A percentile compares a stretch with the other conserved stretches of the same genome.
These are phyloP conservation scores for Australoheros scitulus DNA, from an alignment of 2,113 vertebrate genomes.

Conservation along the genomic window DNA sequence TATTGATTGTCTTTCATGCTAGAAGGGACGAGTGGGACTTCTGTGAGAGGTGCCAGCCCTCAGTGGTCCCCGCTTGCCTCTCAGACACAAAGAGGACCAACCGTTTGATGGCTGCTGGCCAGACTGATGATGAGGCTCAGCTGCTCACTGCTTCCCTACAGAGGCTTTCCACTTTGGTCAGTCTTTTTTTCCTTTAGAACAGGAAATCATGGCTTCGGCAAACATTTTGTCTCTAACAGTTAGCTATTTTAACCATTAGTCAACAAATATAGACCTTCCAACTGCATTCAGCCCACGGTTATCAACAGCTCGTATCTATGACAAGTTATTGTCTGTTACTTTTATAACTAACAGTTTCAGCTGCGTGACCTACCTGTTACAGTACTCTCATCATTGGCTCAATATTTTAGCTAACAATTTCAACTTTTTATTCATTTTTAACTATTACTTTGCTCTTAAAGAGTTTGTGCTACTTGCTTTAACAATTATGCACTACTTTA, in stretches of 20 bases:
- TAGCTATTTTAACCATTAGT: no score
- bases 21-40: conserved; percentile 30
- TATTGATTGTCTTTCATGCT: conserved; percentile 59
- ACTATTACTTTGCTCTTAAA: background rate
- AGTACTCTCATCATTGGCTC: background rate
- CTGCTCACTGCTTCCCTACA: conserved; percentile 15
- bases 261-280: no score
- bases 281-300: no score
- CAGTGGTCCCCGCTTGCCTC: conserved; percentile 8
- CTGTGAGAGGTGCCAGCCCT: conserved; percentile 15
- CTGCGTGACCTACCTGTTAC: background rate
- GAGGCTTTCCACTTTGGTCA: background rate
- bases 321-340: background rate
- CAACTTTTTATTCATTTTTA: background rate
- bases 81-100: conserved; percentile 50
- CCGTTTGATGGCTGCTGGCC: conserved; percentile 43
- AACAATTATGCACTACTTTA: background rate
- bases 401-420: background rate
- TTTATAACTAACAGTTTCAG: background rate
- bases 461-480: background rate
- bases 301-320: background rate
- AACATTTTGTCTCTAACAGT: background rate
- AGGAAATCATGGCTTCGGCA: background rate
- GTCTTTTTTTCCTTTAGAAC: background rate
- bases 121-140: conserved; percentile 48